These are phyloP conservation scores for Zoanthus solanderi DNA, from an alignment of 92 coral and sea anemone species.

Conservation along the genomic window DNA sequence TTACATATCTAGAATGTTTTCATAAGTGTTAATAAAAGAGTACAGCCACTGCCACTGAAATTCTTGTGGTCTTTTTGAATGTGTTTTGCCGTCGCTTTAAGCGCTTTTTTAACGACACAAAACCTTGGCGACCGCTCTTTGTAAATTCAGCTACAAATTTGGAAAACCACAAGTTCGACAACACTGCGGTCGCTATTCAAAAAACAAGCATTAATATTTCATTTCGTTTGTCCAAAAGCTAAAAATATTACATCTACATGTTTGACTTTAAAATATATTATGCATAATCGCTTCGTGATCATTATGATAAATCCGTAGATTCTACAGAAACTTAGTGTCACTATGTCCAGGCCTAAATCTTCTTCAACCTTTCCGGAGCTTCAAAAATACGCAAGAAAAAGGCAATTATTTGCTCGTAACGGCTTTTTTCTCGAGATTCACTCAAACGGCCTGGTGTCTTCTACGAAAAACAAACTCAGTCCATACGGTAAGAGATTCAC, in stretches of 20 bases:
- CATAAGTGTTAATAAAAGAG: no score
- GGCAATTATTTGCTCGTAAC: constrained; percentile 76
- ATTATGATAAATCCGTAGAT: background rate
- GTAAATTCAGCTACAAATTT: background rate
- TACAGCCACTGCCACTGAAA: no score
- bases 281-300: background rate
- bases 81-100: no score
- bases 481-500: constrained; percentile 62
- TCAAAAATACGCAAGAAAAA: constrained; percentile 83
- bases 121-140: no score
- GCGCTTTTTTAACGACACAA: no score
- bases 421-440: constrained; percentile 90
- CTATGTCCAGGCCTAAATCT: constrained; percentile 63
- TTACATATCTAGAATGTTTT: no score
- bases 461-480: constrained; percentile 76
- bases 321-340: background rate
- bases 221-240: constrained; percentile 19
- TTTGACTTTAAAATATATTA: background rate
- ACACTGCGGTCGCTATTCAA: constrained; percentile 12
- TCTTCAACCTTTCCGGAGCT: constrained; percentile 69
- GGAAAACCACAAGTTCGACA: background rate
- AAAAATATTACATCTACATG: background rate
- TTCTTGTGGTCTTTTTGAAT: no score
- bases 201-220: constrained; percentile 36
- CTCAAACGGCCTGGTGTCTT: constrained; percentile 79